Percentiles rank a stretch among this genome's conserved stretches.
Evolutionary conservation across 2,113 vertebrate genomes (phyloP).

Genomic region (Plecotus auritus): DNA sequence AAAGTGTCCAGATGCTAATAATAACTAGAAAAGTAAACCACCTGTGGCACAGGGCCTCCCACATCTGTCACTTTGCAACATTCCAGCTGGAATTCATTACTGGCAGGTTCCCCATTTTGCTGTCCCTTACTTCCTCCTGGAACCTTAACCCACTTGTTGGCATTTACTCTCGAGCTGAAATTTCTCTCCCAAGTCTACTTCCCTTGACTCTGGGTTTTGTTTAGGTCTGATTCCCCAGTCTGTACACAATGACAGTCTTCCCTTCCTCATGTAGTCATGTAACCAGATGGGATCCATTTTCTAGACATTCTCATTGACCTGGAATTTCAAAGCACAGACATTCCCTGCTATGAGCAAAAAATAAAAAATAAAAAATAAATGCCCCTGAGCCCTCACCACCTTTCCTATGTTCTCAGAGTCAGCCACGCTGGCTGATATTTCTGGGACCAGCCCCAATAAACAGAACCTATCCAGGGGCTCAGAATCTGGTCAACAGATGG

Average conservation of each 20-base stretch:
- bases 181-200: slow-evolving; percentile 24
- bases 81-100: not conserved
- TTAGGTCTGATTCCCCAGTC: slow-evolving; percentile 39
- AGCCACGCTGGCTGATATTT: not conserved
- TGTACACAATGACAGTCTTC: not conserved
- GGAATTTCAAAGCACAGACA: slow-evolving; percentile 59
- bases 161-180: slow-evolving; percentile 25
- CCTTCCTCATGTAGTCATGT: not conserved
- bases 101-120: not conserved
- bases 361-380: not conserved
- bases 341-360: not conserved
- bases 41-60: not conserved
- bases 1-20: not conserved
- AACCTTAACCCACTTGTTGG: slow-evolving; percentile 16
- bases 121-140: slow-evolving; percentile 19
- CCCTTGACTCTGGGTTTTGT: slow-evolving; percentile 33
- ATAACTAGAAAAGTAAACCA: not conserved
- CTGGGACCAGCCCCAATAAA: slow-evolving; percentile 27
- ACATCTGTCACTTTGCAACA: not conserved
- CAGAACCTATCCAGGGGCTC: not conserved
- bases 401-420: not conserved
- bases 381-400: not conserved
- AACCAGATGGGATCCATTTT: slow-evolving; percentile 56
- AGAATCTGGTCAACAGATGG: slow-evolving; percentile 51
- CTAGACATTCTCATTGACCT: slow-evolving; percentile 48